These are phyloP conservation scores for Himalopsyche anomala DNA, from an alignment of 2,888 invertebrate species.

Conservation along the genomic window DNA sequence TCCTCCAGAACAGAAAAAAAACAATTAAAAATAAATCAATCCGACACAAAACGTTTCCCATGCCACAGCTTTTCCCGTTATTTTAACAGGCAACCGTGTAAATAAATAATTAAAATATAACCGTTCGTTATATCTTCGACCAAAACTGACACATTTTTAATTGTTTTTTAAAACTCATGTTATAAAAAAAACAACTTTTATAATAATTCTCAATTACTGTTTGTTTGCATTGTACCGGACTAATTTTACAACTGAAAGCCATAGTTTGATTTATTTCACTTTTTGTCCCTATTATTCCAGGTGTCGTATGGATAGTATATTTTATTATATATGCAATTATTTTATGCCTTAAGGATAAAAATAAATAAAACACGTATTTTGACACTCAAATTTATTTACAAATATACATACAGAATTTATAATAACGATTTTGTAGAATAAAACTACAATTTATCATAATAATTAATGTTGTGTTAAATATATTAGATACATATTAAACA, in stretches of 20 bases:
- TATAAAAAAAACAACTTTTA: not conserved
- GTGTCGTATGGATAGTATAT: too few species aligned
- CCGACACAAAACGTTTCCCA: not conserved
- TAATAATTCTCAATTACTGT: not conserved
- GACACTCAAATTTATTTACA: too few species aligned
- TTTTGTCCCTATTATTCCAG: too few species aligned
- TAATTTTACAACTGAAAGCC: not conserved
- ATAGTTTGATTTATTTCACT: too few species aligned
- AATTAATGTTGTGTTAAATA: too few species aligned
- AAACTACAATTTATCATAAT: too few species aligned
- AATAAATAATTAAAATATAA: constrained; percentile 36
- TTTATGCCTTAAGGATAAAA: too few species aligned
- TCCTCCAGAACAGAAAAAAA: not conserved
- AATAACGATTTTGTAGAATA: too few species aligned
- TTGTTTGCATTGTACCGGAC: not conserved
- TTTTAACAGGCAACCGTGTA: constrained; percentile 32
- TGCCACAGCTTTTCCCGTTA: not conserved
- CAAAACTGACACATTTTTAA: constrained; percentile 29
- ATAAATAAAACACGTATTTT: too few species aligned
- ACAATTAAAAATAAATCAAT: constrained; percentile 38
- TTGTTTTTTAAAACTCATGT: not conserved
- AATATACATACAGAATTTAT: too few species aligned
- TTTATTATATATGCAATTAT: too few species aligned
- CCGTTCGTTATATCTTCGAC: not conserved
- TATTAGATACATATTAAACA: too few species aligned